Percentiles rank a stretch among this genome's conserved stretches.
Conservation (phyloP, 1,140 invertebrate genomes). For the Chironomus striatipennis region DNA sequence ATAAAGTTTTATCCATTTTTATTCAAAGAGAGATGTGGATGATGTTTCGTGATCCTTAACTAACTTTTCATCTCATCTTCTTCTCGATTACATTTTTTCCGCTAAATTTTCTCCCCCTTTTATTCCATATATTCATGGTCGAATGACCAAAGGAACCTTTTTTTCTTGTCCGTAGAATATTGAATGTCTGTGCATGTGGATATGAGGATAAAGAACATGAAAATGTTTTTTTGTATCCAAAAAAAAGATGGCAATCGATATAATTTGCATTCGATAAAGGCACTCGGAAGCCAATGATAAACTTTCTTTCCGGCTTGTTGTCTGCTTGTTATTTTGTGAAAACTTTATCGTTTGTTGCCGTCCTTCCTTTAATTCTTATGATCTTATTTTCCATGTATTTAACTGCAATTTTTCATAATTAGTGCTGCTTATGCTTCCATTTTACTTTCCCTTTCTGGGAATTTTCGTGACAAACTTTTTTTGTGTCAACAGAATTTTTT, state of each 20-base stretch:
- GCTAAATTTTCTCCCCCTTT: not conserved
- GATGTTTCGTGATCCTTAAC: conserved; percentile 21
- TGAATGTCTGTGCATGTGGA: no score
- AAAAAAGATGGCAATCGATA: not conserved
- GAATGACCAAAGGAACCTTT: conserved; percentile 5
- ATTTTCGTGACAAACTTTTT: not conserved
- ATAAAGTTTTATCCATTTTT: conserved; percentile 20
- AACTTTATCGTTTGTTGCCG: not conserved
- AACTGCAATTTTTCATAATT: conserved; percentile 22
- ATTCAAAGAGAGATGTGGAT: not conserved
- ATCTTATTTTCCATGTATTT: conserved; percentile 9
- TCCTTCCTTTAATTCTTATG: not conserved
- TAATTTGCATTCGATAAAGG: conserved; percentile 15
- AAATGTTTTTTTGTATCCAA: no score
- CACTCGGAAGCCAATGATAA: conserved; percentile 16
- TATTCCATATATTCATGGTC: not conserved
- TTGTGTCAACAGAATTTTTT: not conserved
- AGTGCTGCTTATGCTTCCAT: not conserved
- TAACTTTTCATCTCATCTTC: conserved; percentile 11
- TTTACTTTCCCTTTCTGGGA: not conserved
- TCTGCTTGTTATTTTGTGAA: not conserved
- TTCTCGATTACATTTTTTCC: not conserved
- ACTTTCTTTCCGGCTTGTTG: not conserved
- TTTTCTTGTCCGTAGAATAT: not conserved
- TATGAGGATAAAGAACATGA: no score